phyloP scores from a whole-genome alignment of 1,140 invertebrate species.

The Triops cancriformis region DNA sequence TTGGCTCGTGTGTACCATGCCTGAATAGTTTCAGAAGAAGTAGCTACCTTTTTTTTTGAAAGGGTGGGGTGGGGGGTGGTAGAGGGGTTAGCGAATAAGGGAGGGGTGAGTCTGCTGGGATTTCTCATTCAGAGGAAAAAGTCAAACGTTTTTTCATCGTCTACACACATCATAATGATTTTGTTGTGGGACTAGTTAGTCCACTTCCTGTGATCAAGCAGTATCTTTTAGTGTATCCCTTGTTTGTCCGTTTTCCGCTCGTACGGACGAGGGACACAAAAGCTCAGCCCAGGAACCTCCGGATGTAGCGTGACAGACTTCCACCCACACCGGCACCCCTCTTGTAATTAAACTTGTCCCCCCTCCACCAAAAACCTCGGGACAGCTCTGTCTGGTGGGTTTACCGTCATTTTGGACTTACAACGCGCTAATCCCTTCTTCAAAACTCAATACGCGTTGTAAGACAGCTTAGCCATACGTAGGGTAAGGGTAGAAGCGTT shows the following conservation, averaged over 20 bases:
- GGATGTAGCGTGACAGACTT: conserved; percentile 4
- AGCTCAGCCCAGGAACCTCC: neutral
- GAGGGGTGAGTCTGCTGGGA: no score
- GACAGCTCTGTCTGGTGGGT: neutral
- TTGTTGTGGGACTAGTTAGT: neutral
- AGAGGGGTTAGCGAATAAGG: no score
- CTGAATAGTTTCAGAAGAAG: no score
- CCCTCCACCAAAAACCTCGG: neutral
- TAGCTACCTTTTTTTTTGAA: no score
- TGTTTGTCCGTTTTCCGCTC: neutral
- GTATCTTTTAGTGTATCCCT: neutral
- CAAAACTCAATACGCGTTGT: neutral
- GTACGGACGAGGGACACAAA: neutral
- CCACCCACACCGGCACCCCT: neutral
- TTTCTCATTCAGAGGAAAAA: neutral
- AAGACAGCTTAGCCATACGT: no score
- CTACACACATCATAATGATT: neutral
- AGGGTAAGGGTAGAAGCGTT: no score
- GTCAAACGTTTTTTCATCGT: neutral
- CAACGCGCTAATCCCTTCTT: neutral
- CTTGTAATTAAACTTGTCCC: neutral
- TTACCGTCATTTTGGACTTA: neutral
- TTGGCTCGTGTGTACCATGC: neutral
- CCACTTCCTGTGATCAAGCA: neutral
- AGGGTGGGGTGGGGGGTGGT: no score